These are phyloP conservation scores for Melospiza georgiana DNA, from an alignment of 2,113 vertebrate species.

Conservation along the genomic window DNA sequence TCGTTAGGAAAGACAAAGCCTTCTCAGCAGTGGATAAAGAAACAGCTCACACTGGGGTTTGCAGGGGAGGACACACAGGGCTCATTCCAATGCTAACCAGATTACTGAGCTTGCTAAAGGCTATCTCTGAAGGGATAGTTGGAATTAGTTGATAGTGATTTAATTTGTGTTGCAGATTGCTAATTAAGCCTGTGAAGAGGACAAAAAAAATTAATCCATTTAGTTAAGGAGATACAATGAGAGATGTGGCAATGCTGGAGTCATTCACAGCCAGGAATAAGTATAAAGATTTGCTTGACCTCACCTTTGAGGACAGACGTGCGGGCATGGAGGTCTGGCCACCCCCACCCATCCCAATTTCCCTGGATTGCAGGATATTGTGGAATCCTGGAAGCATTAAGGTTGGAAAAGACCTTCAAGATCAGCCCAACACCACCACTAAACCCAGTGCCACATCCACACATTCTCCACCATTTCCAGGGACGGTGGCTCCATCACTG, in stretches of 20 bases:
- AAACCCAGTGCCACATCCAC: neutral
- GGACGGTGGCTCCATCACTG: neutral
- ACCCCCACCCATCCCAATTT: neutral
- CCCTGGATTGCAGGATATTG: neutral
- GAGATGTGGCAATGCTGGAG: neutral
- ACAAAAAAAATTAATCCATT: constrained; percentile 53
- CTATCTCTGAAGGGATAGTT: constrained; percentile 60
- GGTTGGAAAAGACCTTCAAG: neutral
- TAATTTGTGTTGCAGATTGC: constrained; percentile 69
- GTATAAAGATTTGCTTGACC: neutral
- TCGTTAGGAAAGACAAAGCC: constrained; percentile 26
- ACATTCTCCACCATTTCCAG: neutral
- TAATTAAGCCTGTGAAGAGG: constrained; percentile 64
- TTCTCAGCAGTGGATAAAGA: neutral
- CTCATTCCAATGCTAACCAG: constrained; percentile 64
- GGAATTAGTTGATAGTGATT: constrained; percentile 66
- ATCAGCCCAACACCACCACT: neutral
- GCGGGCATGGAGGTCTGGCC: neutral
- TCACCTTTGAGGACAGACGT: accelerated
- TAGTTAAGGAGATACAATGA: constrained; percentile 59
- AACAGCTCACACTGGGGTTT: neutral
- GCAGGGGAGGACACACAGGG: neutral
- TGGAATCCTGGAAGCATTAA: neutral
- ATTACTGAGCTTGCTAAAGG: constrained; percentile 51
- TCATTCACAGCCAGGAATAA: neutral